phyloP scores from a whole-genome alignment of 2,888 invertebrate genomes.

The Leucoptera coffeella region DNA sequence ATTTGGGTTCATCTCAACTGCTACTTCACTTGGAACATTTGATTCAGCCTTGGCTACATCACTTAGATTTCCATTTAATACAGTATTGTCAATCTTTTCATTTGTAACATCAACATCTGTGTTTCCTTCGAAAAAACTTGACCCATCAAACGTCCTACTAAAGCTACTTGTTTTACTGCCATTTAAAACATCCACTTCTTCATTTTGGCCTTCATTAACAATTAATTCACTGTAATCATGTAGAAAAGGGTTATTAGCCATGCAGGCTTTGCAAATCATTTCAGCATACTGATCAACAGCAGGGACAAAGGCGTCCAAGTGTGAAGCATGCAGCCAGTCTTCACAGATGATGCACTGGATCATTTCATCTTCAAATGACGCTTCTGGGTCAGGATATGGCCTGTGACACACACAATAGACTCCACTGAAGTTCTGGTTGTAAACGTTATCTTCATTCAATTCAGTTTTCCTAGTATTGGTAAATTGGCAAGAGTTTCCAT shows the following conservation, averaged over 20 bases:
- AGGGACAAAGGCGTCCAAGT: constrained; percentile 58
- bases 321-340: constrained; percentile 92
- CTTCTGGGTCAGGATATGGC: constrained; percentile 92
- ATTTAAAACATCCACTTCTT: not conserved
- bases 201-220: constrained; percentile 15
- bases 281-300: constrained; percentile 63
- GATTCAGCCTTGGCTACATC: no score
- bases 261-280: constrained; percentile 77
- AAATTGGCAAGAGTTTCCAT: constrained; percentile 62
- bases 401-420: constrained; percentile 86
- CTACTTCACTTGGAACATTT: no score
- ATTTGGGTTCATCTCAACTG: no score
- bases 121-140: not conserved
- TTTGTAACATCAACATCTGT: not conserved
- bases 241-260: constrained; percentile 69
- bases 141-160: no score
- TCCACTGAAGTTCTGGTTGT: constrained; percentile 94
- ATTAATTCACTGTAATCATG: constrained; percentile 59
- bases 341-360: constrained; percentile 95
- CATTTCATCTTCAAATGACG: constrained; percentile 81
- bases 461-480: constrained; percentile 59
- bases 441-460: constrained; percentile 65
- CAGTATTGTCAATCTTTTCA: not conserved
- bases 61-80: no score
- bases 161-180: not conserved